These are phyloP conservation scores for Pelagia noctiluca DNA, from an alignment of 30 jellyfish, hydroid and myxozoan genomes.

Conservation along the genomic window DNA sequence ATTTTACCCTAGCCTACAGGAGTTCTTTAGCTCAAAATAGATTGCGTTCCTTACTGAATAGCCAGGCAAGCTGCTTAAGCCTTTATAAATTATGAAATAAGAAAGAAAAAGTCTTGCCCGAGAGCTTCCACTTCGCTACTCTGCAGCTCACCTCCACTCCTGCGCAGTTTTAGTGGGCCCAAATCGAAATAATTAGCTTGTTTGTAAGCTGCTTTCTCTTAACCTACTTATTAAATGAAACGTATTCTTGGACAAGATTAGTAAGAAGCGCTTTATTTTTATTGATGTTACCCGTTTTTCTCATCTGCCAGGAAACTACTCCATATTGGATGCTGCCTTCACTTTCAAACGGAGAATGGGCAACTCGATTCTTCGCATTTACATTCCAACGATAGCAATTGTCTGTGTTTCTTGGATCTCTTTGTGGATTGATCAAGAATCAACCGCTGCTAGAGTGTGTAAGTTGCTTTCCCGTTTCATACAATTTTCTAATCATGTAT, in stretches of 20 bases:
- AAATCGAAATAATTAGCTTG: no score
- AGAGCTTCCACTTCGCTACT: no score
- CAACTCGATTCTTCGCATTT: constrained; percentile 78
- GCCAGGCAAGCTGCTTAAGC: neutral
- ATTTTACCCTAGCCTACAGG: no score
- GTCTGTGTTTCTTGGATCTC: constrained; percentile 95
- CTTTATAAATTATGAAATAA: neutral
- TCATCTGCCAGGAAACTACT: constrained; percentile 66
- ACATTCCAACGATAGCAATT: constrained; percentile 89
- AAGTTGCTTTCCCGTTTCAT: no score
- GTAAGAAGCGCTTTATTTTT: neutral
- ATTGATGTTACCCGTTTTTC: neutral
- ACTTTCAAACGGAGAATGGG: constrained; percentile 82
- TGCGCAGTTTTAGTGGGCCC: neutral
- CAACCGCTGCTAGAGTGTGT: constrained; percentile 91
- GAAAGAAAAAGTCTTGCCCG: neutral
- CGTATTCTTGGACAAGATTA: no score
- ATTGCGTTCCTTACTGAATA: no score
- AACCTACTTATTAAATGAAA: no score
- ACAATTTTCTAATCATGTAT: neutral
- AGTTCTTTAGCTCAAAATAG: no score
- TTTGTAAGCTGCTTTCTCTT: no score
- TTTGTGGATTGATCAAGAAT: constrained; percentile 87
- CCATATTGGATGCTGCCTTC: constrained; percentile 66
- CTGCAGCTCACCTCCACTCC: no score